These are phyloP conservation scores for Plutella xylostella DNA, from an alignment of 2,888 invertebrate species.

Conservation along the genomic window DNA sequence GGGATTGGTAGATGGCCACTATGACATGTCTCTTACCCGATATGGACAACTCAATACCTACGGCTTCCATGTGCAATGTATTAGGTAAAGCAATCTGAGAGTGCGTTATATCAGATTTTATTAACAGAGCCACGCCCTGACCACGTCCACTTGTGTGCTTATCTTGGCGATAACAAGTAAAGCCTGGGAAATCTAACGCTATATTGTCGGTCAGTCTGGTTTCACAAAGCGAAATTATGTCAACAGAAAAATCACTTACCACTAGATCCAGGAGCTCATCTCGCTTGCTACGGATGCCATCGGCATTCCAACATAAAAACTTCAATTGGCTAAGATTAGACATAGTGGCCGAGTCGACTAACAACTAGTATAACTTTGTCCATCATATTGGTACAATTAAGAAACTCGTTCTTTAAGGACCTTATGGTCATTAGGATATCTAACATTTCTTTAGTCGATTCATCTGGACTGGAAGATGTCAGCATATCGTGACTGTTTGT, in stretches of 20 bases:
- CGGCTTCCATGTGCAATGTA: no score
- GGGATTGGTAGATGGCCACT: constrained; percentile 11
- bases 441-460: not conserved
- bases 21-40: not conserved
- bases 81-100: no score
- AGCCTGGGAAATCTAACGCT: no score
- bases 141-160: no score
- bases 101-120: no score
- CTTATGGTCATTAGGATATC: not conserved
- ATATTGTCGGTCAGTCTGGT: no score
- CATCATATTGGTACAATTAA: not conserved
- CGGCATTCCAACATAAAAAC: not conserved
- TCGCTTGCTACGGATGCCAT: constrained; percentile 4
- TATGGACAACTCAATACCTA: no score
- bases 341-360: not conserved
- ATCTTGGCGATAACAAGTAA: no score
- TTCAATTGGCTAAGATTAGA: not conserved
- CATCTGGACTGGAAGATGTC: no score
- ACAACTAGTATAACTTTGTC: not conserved
- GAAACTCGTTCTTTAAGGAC: not conserved
- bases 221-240: not conserved
- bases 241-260: not conserved
- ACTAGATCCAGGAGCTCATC: not conserved
- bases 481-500: not conserved
- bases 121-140: no score